These are phyloP conservation scores for Lamprologus sp. DNA, from an alignment of 2,113 vertebrate species.

Conservation along the genomic window DNA sequence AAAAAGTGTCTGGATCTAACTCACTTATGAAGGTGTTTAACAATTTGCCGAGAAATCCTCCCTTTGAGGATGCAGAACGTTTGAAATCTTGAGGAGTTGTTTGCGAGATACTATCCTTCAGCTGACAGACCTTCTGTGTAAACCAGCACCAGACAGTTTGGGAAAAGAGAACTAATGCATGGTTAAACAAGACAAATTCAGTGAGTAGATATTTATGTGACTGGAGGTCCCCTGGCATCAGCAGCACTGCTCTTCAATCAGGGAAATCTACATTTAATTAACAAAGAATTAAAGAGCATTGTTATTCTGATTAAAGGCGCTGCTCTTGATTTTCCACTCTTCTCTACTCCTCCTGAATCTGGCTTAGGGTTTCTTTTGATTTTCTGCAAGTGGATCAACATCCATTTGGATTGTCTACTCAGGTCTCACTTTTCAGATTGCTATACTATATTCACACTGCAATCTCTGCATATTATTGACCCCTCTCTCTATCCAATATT, in stretches of 20 bases:
- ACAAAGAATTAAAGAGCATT: constrained; percentile 67
- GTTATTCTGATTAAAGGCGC: constrained; percentile 69
- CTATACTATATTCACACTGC: background rate
- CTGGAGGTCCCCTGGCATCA: constrained; percentile 34
- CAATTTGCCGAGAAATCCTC: constrained; percentile 5
- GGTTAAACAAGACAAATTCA: constrained; percentile 59
- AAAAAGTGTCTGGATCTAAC: background rate
- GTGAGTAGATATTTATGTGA: constrained; percentile 38
- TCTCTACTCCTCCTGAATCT: constrained; percentile 38
- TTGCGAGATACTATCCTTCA: constrained; percentile 30
- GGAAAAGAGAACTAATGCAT: constrained; percentile 31
- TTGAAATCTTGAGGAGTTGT: constrained; percentile 29
- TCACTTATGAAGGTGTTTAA: constrained; percentile 15
- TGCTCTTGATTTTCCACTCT: constrained; percentile 37
- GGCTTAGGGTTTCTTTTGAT: constrained; percentile 49
- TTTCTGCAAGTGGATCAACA: constrained; percentile 49
- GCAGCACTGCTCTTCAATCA: constrained; percentile 30
- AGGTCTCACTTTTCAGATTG: constrained; percentile 13
- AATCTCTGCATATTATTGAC: background rate
- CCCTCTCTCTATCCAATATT: background rate
- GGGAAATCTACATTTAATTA: constrained; percentile 70
- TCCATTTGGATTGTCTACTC: constrained; percentile 56
- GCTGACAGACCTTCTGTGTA: constrained; percentile 48
- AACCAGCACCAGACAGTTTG: constrained; percentile 36
- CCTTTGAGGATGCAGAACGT: background rate